These are phyloP conservation scores for Atta colombica DNA, from an alignment of 1,140 invertebrate genomes.

Conservation along the genomic window DNA sequence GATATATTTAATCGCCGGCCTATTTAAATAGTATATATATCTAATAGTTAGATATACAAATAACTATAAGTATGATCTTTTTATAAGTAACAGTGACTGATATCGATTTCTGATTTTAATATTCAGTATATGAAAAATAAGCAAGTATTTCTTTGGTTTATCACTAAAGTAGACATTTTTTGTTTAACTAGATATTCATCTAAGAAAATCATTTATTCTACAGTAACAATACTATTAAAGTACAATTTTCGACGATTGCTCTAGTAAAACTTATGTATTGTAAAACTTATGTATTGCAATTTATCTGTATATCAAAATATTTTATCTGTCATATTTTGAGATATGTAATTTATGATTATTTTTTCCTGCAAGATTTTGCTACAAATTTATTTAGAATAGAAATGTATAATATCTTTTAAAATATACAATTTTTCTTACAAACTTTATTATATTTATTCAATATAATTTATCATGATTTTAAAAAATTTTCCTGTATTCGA, in stretches of 20 bases:
- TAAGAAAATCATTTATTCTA: conserved; percentile 26
- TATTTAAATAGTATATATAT: not conserved
- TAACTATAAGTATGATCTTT: conserved; percentile 10
- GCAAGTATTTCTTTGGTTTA: not conserved
- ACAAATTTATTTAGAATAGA: conserved; percentile 8
- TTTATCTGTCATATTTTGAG: conserved; percentile 39
- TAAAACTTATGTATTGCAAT: conserved; percentile 13
- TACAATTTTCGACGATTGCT: conserved; percentile 4
- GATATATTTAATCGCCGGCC: conserved; percentile 38
- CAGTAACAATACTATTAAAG: not conserved
- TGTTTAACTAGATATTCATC: conserved; percentile 20
- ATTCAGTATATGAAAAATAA: not conserved
- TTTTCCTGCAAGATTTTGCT: conserved; percentile 31
- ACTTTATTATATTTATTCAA: not conserved
- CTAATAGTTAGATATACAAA: not conserved
- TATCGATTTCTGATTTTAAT: not conserved
- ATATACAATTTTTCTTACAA: conserved; percentile 40
- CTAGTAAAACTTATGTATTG: conserved; percentile 16
- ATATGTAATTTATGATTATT: conserved; percentile 27
- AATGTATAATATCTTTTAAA: conserved; percentile 8
- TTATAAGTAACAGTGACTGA: conserved; percentile 16
- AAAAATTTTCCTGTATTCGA: not conserved
- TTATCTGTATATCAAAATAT: not conserved
- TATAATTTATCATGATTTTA: not conserved
- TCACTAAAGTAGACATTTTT: not conserved